phyloP scores from a whole-genome alignment of 2,113 vertebrate species.

The Myiagra hebetior region DNA sequence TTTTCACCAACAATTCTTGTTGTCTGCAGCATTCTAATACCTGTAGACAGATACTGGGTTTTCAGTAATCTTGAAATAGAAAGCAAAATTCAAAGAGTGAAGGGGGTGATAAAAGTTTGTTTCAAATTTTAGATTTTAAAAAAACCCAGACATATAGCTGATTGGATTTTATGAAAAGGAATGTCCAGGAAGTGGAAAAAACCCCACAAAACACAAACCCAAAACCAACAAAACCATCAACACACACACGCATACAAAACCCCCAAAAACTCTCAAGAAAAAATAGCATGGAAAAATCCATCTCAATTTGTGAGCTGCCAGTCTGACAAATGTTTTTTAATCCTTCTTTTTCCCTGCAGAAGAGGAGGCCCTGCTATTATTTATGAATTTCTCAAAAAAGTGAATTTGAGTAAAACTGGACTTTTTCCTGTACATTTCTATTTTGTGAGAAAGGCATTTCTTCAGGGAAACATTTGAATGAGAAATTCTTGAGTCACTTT shows the following conservation, averaged over 20 bases:
- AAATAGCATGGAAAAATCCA: rapidly evolving
- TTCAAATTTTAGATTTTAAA: neutral
- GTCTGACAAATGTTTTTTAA: neutral
- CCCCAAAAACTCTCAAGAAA: neutral
- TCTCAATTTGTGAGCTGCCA: neutral
- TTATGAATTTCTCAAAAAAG: neutral
- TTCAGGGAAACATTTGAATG: neutral
- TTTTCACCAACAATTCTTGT: neutral
- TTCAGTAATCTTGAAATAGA: neutral
- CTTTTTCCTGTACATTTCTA: neutral
- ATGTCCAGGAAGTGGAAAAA: neutral
- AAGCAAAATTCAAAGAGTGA: neutral
- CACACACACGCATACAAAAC: rapidly evolving
- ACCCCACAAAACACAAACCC: rapidly evolving
- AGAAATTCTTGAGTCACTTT: neutral
- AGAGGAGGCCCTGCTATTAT: neutral
- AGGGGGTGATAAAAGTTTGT: neutral
- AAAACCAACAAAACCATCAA: neutral
- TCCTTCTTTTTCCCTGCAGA: neutral
- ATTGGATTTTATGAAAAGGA: neutral
- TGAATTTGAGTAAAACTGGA: neutral
- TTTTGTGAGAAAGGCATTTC: neutral
- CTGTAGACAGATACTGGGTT: neutral
- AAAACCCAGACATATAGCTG: neutral
- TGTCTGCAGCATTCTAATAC: neutral